These are phyloP conservation scores for Rhopalosiphum maidis DNA, from an alignment of 1,140 invertebrate species.

Conservation along the genomic window DNA sequence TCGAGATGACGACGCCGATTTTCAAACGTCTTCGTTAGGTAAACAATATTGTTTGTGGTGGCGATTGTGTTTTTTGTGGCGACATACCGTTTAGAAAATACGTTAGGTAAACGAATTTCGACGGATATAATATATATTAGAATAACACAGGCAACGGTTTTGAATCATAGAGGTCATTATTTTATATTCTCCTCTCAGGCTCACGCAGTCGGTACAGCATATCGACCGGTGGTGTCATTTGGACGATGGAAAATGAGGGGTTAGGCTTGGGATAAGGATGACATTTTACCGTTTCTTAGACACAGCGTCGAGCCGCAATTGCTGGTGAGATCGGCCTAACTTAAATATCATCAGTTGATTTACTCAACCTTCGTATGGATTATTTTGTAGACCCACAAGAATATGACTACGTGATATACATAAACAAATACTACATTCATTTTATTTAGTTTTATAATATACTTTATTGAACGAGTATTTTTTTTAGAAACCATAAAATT, in stretches of 20 bases:
- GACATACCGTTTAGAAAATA: background rate
- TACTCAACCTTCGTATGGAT: background rate
- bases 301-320: background rate
- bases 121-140: background rate
- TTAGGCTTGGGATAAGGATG: background rate
- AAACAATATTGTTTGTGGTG: background rate
- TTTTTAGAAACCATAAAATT: too few species aligned
- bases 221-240: background rate
- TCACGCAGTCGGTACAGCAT: background rate
- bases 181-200: background rate
- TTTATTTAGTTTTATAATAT: background rate
- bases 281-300: background rate
- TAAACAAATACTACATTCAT: background rate
- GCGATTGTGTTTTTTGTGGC: background rate
- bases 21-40: background rate
- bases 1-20: background rate
- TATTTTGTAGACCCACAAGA: background rate
- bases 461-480: too few species aligned
- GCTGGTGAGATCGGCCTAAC: background rate
- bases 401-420: background rate
- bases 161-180: background rate
- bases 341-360: background rate
- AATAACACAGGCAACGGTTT: background rate
- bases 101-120: background rate
- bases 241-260: too few species aligned